Evolutionary conservation across 2,888 invertebrate species (phyloP).

Genomic region (Philonicus albiceps): DNA sequence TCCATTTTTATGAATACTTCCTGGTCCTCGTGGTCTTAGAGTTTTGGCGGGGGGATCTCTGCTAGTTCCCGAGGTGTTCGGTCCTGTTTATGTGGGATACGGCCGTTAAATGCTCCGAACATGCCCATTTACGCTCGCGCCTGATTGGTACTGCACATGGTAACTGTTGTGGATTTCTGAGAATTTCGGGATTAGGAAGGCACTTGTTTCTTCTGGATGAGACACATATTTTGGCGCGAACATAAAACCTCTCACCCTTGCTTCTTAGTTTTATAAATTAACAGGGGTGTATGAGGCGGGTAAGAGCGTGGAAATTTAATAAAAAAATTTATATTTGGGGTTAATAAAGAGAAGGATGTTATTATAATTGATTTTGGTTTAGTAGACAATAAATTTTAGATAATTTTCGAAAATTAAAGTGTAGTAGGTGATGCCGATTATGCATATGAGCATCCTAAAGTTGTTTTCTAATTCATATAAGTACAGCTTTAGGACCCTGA

Average conservation of each 20-base stretch:
- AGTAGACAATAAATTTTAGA: no score
- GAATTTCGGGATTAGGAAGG: background rate
- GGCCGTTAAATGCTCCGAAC: conserved; percentile 2
- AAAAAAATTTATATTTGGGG: no score
- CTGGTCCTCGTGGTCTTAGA: background rate
- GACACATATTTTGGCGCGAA: background rate
- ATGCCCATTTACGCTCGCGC: background rate
- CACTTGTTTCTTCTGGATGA: background rate
- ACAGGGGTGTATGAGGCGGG: background rate
- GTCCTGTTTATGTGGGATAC: background rate
- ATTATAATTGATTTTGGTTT: no score
- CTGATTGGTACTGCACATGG: conserved; percentile 21
- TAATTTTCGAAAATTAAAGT: no score
- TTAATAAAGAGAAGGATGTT: no score
- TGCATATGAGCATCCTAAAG: no score
- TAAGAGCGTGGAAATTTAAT: background rate
- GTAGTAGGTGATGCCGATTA: no score
- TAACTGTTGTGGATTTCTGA: background rate
- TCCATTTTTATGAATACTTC: conserved; percentile 44
- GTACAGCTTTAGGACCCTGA: no score
- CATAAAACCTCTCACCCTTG: background rate
- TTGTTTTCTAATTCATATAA: no score
- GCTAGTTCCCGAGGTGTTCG: background rate
- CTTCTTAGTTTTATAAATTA: background rate
- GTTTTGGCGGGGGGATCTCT: background rate